These are phyloP conservation scores for Setophaga coronata DNA, from an alignment of 2,113 vertebrate genomes.

Conservation along the genomic window DNA sequence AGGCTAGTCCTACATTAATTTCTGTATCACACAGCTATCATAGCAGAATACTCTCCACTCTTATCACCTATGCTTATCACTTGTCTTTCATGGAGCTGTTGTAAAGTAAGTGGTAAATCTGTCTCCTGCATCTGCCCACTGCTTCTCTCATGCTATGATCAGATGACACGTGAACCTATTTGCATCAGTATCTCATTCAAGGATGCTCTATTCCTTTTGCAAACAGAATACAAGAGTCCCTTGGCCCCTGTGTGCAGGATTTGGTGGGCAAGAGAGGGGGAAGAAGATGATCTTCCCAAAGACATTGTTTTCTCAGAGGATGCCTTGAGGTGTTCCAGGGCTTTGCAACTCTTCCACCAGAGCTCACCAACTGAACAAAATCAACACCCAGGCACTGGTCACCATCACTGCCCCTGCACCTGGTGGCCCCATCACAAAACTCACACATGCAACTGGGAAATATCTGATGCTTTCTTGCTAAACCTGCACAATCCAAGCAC, in stretches of 20 bases:
- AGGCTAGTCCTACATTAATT: background rate
- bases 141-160: background rate
- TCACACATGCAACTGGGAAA: background rate
- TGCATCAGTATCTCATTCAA: background rate
- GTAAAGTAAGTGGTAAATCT: background rate
- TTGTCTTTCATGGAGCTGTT: background rate
- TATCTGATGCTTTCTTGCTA: background rate
- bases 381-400: fast-evolving
- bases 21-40: background rate
- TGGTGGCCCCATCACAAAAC: background rate
- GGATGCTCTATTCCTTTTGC: background rate
- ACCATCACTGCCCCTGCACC: background rate
- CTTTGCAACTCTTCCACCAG: background rate
- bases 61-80: background rate
- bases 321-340: background rate
- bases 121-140: background rate
- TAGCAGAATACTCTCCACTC: background rate
- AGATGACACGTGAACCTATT: background rate
- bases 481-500: fast-evolving
- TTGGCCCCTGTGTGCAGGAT: background rate
- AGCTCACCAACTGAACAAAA: background rate
- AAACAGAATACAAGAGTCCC: background rate
- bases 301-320: background rate
- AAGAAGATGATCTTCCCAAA: background rate
- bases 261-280: background rate